These are phyloP conservation scores for Leptogaster cylindrica DNA, from an alignment of 2,888 invertebrate species.

Conservation along the genomic window DNA sequence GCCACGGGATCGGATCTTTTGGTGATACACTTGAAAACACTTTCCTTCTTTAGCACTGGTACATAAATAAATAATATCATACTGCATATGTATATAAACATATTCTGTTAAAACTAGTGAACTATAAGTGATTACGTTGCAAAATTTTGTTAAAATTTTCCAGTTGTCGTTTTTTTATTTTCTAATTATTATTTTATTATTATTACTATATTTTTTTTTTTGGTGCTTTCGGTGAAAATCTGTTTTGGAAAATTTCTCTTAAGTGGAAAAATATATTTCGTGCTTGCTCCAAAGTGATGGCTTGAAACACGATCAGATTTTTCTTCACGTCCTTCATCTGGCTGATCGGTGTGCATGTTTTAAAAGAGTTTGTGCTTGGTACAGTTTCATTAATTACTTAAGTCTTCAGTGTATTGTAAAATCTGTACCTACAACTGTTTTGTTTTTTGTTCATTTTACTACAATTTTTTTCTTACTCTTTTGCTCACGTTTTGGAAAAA, in stretches of 20 bases:
- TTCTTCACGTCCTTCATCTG: slow-evolving; percentile 12
- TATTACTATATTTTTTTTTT: no score
- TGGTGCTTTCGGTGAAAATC: neutral
- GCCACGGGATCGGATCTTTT: slow-evolving; percentile 50
- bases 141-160: slow-evolving; percentile 1
- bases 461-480: no score
- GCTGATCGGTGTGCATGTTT: slow-evolving; percentile 27
- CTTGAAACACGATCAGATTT: slow-evolving; percentile 32
- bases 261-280: neutral
- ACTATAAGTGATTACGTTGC: slow-evolving; percentile 12
- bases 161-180: slow-evolving; percentile 8
- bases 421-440: neutral
- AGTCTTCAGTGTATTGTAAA: slow-evolving; percentile 7
- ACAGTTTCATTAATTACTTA: slow-evolving; percentile 8
- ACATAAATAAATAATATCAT: no score
- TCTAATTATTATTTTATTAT: neutral
- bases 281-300: slow-evolving; percentile 22
- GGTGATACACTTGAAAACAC: slow-evolving; percentile 48
- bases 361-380: slow-evolving; percentile 18
- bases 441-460: no score
- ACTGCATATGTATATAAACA: no score
- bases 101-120: slow-evolving; percentile 5
- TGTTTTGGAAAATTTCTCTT: slow-evolving; percentile 9
- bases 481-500: no score
- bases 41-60: neutral